Evolutionary conservation across 2,888 invertebrate species (phyloP).

Genomic region (Philopedon plagiatum): DNA sequence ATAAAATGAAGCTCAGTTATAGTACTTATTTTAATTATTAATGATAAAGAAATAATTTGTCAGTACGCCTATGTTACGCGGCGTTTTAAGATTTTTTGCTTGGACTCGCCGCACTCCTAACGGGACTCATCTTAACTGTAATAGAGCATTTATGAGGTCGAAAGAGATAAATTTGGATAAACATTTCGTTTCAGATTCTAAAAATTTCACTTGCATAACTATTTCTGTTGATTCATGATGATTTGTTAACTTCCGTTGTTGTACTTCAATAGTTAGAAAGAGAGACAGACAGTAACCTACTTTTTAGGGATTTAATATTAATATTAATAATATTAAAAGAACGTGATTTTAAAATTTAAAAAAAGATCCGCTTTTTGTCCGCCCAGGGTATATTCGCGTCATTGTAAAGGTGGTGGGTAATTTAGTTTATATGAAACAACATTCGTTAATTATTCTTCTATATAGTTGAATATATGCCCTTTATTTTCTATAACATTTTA

Average conservation of each 20-base stretch:
- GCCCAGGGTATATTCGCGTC: too few species aligned
- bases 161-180: conserved; percentile 28
- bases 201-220: conserved; percentile 24
- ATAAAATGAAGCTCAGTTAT: neutral
- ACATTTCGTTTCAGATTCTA: neutral
- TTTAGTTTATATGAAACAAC: too few species aligned
- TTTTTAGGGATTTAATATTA: neutral
- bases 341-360: neutral
- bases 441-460: too few species aligned
- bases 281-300: conserved; percentile 3
- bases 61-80: conserved; percentile 36
- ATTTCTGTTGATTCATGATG: conserved; percentile 1
- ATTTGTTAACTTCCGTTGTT: neutral
- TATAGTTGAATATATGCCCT: too few species aligned
- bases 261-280: neutral
- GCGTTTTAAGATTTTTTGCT: conserved; percentile 39
- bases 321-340: neutral
- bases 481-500: too few species aligned
- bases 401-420: too few species aligned
- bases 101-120: conserved; percentile 43
- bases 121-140: conserved; percentile 43
- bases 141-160: conserved; percentile 46
- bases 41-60: neutral
- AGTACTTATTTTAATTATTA: neutral
- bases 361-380: too few species aligned